Evolutionary conservation across 1,140 invertebrate species (phyloP).

Genomic region (Schlechtendalia chinensis): DNA sequence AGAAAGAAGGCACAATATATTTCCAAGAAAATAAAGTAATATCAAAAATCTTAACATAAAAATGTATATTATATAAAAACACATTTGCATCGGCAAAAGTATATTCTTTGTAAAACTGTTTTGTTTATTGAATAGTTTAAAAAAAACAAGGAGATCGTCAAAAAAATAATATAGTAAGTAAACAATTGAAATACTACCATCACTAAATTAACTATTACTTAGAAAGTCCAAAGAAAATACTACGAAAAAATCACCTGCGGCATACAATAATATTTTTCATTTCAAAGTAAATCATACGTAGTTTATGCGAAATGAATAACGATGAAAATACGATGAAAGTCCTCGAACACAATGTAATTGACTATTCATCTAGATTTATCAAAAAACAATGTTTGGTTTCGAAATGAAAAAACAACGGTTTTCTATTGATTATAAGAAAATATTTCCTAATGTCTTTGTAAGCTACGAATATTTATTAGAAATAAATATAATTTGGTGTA

Average conservation of each 20-base stretch:
- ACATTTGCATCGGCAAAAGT: neutral
- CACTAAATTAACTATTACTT: neutral
- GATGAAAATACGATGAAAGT: too few species aligned
- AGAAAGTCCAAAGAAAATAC: neutral
- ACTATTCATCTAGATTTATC: neutral
- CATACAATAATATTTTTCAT: neutral
- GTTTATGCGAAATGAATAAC: neutral
- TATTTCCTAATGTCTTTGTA: neutral
- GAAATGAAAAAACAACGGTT: neutral
- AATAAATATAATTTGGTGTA: neutral
- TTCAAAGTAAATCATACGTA: neutral
- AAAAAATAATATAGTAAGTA: neutral
- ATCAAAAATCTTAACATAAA: neutral
- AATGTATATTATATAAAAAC: neutral
- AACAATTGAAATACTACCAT: neutral
- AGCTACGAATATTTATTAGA: neutral
- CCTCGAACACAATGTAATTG: neutral
- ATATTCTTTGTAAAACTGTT: constrained; percentile 10
- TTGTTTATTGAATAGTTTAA: constrained; percentile 19
- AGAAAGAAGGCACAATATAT: neutral
- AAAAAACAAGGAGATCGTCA: neutral
- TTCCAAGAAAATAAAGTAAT: constrained; percentile 11
- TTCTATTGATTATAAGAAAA: neutral
- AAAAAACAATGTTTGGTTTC: neutral
- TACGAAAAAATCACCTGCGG: neutral